Base-by-base conservation (phyloP, 2,113 vertebrate species). In the Genyomyrus donnyi region DNA sequence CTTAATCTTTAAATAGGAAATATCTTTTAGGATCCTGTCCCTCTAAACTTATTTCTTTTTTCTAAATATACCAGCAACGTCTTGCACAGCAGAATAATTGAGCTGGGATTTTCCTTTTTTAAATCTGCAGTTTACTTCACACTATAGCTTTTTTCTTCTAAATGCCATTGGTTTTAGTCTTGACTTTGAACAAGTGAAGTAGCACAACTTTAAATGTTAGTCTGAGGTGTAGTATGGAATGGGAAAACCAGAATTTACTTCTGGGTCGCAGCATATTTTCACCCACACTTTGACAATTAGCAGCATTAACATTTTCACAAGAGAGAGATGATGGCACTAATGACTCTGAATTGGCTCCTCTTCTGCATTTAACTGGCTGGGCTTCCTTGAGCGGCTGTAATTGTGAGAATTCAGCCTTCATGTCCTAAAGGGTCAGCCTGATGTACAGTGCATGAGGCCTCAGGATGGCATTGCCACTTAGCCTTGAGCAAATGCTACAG, bases 1-100 rank as follows among this genome's bases (percentile, higher is more conserved):
- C 50, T 56, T 39, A 31, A 35, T 50, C 24, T 88, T 27, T 62
- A 58, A 58, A 86, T 86, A 19, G 84, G 45, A 48, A 49, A 27
- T 48, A 19, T 90, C 92, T 88, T 92, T 87, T 52, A 27, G 31
- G 50, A 35, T 87, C 50, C 7, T 35, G 31, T 9, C 85, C 5
- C 35, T 85, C 24, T 85, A 48, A 85, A 85, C 21, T 84, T 48
- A 45, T 85, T 85, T 46, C 83, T 85, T 10, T 13, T 85, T 85
- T 46, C 24, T 48, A 85, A 80, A 80, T 80, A 80, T 80, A 80
- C 13, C 35, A 42, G 74, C 74, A 42, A 27, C 1, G 11, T 70
- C 62, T 70, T 70, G 62, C 62, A 31, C 62, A 70, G 74, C 35
- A 39, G 35, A 77, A 77, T 77, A 39, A 39, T 77, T 77, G 35